These are phyloP conservation scores for Oligia latruncula DNA, from an alignment of 2,888 invertebrate genomes.

Conservation along the genomic window DNA sequence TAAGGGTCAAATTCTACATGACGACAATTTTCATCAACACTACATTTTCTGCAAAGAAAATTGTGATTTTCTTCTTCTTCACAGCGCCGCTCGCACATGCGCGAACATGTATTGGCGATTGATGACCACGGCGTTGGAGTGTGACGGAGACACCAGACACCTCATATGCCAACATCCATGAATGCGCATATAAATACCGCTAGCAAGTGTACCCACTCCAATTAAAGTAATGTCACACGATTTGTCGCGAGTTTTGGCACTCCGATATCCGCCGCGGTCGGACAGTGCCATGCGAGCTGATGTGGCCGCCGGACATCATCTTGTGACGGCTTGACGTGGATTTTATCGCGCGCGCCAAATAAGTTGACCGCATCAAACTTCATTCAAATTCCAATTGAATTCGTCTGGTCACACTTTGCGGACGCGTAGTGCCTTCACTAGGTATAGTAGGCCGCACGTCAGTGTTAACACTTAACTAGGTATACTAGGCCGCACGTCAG, in stretches of 20 bases:
- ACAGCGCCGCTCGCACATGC: conserved; percentile 1
- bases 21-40: not conserved
- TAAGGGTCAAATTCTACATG: too few relatives aligned
- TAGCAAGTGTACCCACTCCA: conserved; percentile 17
- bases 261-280: not conserved
- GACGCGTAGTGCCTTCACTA: not conserved
- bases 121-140: not conserved
- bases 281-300: conserved; percentile 11
- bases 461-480: too few relatives aligned
- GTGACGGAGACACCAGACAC: conserved; percentile 1
- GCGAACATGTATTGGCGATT: not conserved
- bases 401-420: not conserved
- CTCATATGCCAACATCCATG: conserved; percentile 1
- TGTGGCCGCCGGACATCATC: conserved; percentile 7
- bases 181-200: conserved; percentile 19
- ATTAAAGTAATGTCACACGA: conserved; percentile 47
- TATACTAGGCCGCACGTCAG: not conserved
- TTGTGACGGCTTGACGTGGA: conserved; percentile 30
- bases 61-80: not conserved
- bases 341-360: conserved; percentile 32
- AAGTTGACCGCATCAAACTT: conserved; percentile 26
- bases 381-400: conserved; percentile 21
- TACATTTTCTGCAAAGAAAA: too few relatives aligned
- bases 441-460: not conserved
- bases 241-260: conserved; percentile 40